Conservation (phyloP, 2,888 invertebrate genomes). For the Conchocele bisecta region DNA sequence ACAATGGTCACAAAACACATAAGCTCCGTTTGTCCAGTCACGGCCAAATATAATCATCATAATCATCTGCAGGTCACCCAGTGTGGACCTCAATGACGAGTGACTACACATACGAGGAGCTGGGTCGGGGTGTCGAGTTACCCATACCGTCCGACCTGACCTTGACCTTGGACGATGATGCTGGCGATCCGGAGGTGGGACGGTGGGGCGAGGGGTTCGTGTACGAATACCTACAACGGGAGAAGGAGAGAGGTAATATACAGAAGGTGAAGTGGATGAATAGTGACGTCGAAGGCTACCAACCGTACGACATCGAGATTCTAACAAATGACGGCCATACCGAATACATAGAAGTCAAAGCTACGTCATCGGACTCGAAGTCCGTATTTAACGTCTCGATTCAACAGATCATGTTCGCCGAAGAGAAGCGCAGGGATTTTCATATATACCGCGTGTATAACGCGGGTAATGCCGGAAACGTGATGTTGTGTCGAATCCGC, state of each 20-base stretch:
- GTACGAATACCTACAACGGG: slow-evolving; percentile 69
- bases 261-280: slow-evolving; percentile 73
- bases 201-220: slow-evolving; percentile 79
- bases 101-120: slow-evolving; percentile 72
- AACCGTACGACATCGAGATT: slow-evolving; percentile 78
- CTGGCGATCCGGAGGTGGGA: slow-evolving; percentile 73
- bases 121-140: slow-evolving; percentile 63
- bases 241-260: slow-evolving; percentile 62
- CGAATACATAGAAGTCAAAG: slow-evolving; percentile 69
- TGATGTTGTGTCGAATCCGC: slow-evolving; percentile 71
- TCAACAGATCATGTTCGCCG: slow-evolving; percentile 77
- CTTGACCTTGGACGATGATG: slow-evolving; percentile 36
- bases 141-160: slow-evolving; percentile 38
- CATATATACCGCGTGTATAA: slow-evolving; percentile 79
- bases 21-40: too few species aligned
- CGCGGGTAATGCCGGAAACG: slow-evolving; percentile 70
- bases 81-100: slow-evolving; percentile 68
- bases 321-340: slow-evolving; percentile 43
- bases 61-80: slow-evolving; percentile 70
- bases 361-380: slow-evolving; percentile 72
- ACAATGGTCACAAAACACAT: too few species aligned
- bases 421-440: slow-evolving; percentile 69
- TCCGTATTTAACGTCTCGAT: slow-evolving; percentile 79
- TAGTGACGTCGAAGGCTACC: slow-evolving; percentile 64
- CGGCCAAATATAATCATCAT: too few species aligned